Conservation (phyloP, 2,797 vertebrate species). For the Atherinosoma microstoma region DNA sequence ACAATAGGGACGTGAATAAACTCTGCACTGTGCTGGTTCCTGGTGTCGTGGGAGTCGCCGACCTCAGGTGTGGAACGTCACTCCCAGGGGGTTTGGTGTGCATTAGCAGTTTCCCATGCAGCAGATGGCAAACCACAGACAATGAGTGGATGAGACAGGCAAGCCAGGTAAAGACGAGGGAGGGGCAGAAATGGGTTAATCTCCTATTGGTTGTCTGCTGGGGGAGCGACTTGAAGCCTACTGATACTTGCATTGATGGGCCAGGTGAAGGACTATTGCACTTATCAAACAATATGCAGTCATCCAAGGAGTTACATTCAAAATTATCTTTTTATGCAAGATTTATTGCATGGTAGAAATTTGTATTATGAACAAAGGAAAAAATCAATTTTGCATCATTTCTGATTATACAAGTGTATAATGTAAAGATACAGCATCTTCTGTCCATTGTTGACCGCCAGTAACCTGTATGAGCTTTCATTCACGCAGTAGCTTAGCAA, state of each 20-base stretch:
- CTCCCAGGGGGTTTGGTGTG: constrained; percentile 46
- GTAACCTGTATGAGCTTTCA: constrained; percentile 62
- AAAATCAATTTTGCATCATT: neutral
- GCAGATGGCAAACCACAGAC: constrained; percentile 72
- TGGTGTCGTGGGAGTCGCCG: constrained; percentile 61
- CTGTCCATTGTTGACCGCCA: constrained; percentile 55
- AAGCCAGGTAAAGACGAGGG: constrained; percentile 62
- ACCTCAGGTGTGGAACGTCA: constrained; percentile 70
- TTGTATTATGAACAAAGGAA: neutral
- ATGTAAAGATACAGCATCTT: constrained; percentile 42
- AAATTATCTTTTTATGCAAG: neutral
- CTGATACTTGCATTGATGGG: neutral
- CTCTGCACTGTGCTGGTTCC: constrained; percentile 25
- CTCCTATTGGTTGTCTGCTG: constrained; percentile 24
- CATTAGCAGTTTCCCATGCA: constrained; percentile 61
- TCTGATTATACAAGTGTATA: constrained; percentile 9
- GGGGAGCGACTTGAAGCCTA: constrained; percentile 25
- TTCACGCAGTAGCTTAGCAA: constrained; percentile 72
- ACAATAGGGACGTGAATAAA: constrained; percentile 29
- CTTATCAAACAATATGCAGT: neutral
- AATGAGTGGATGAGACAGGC: constrained; percentile 70
- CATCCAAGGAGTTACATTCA: neutral
- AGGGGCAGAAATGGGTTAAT: constrained; percentile 51
- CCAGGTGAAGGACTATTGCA: neutral
- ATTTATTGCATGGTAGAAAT: neutral